Conservation (phyloP, 2,888 invertebrate genomes). For the Apodemia mormo region DNA sequence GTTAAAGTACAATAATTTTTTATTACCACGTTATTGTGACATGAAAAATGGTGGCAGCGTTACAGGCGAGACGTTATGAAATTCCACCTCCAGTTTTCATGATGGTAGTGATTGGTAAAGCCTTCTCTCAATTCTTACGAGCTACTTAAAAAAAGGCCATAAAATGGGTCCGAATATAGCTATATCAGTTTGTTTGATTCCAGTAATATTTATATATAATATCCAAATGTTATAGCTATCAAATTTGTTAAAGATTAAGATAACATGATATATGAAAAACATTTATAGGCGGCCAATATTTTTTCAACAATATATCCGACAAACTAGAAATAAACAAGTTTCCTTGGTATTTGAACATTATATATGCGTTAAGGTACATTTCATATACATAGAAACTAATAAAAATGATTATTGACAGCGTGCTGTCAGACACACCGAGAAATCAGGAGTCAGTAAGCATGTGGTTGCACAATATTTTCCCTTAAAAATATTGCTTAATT, state of each 20-base stretch:
- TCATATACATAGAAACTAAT: slow-evolving; percentile 28
- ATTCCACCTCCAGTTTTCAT: too few relatives aligned
- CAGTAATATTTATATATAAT: not conserved
- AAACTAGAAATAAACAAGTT: slow-evolving; percentile 27
- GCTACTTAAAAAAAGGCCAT: not conserved
- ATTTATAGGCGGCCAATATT: slow-evolving; percentile 24
- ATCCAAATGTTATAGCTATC: slow-evolving; percentile 1
- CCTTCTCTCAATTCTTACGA: not conserved
- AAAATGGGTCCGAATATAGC: too few relatives aligned
- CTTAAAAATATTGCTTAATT: slow-evolving; percentile 61
- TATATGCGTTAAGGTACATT: slow-evolving; percentile 26
- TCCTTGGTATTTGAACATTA: slow-evolving; percentile 27
- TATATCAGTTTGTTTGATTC: not conserved
- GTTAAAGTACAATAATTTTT: too few relatives aligned
- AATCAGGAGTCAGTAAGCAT: slow-evolving; percentile 34
- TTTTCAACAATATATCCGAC: slow-evolving; percentile 30
- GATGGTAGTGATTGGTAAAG: too few relatives aligned
- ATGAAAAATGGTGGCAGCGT: too few relatives aligned
- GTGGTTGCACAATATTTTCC: slow-evolving; percentile 53
- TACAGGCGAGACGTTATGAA: too few relatives aligned
- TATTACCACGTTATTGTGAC: too few relatives aligned
- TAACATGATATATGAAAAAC: not conserved
- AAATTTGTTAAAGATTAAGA: not conserved
- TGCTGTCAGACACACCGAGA: slow-evolving; percentile 22
- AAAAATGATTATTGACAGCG: slow-evolving; percentile 33